These are phyloP conservation scores for Heliconius cydno DNA, from an alignment of 2,888 invertebrate genomes.

Conservation along the genomic window DNA sequence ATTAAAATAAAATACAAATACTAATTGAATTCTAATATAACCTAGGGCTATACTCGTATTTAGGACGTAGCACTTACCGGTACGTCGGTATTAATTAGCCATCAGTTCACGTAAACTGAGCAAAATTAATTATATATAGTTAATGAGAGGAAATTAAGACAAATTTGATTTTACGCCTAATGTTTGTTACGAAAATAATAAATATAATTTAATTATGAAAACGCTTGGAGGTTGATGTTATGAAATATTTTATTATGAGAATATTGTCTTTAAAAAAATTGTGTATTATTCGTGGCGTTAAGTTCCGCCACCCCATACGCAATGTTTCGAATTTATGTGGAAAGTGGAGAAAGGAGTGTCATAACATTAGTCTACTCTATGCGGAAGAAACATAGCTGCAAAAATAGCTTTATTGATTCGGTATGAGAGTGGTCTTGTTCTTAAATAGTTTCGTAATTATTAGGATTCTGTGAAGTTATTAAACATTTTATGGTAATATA, in stretches of 20 bases:
- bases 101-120: conserved; percentile 33
- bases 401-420: too few species aligned
- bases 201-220: conserved; percentile 4
- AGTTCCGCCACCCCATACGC: too few species aligned
- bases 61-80: conserved; percentile 22
- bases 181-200: conserved; percentile 19
- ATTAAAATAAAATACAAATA: neutral
- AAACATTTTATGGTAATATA: too few species aligned
- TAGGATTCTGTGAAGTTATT: too few species aligned
- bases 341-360: too few species aligned
- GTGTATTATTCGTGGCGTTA: neutral
- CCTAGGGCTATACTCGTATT: conserved; percentile 5
- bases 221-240: neutral
- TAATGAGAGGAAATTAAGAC: conserved; percentile 42
- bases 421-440: too few species aligned
- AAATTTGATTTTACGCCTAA: conserved; percentile 25
- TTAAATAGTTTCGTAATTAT: too few species aligned
- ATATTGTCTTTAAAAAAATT: neutral
- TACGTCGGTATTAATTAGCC: conserved; percentile 38
- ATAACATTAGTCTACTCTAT: too few species aligned
- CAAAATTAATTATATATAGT: conserved; percentile 40
- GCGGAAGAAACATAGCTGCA: too few species aligned
- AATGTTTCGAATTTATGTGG: too few species aligned
- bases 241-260: neutral
- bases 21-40: conserved; percentile 6